Evolutionary conservation across 2,888 invertebrate genomes (phyloP).

Genomic region (Hirtodrosophila confusa): DNA sequence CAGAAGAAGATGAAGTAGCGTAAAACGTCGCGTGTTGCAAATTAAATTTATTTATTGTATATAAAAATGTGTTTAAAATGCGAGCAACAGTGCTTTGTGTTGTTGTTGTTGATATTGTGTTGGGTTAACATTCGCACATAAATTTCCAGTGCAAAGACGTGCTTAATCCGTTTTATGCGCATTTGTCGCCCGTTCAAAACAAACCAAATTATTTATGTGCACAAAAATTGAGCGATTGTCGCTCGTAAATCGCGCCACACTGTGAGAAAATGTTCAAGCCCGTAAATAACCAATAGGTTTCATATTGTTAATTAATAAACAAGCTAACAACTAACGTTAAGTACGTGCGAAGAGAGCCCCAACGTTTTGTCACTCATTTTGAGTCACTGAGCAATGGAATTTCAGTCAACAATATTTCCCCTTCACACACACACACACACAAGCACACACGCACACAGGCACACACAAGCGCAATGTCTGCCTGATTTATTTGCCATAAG

Average conservation of each 20-base stretch:
- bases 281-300: conserved; percentile 42
- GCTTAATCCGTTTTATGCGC: conserved; percentile 63
- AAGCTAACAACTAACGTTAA: conserved; percentile 40
- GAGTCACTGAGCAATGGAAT: conserved; percentile 39
- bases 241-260: conserved; percentile 57
- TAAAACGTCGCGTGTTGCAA: conserved; percentile 65
- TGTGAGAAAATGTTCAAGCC: conserved; percentile 19
- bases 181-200: conserved; percentile 53
- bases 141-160: conserved; percentile 60
- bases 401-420: conserved; percentile 55
- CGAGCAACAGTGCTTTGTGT: conserved; percentile 38
- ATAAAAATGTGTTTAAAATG: conserved; percentile 47
- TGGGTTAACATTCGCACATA: conserved; percentile 62
- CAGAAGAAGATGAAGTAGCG: conserved; percentile 21
- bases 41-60: conserved; percentile 69
- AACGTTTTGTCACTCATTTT: conserved; percentile 50
- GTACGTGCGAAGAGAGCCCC: conserved; percentile 41
- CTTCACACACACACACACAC: conserved; percentile 45
- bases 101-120: conserved; percentile 9
- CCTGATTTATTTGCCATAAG: conserved; percentile 77
- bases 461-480: conserved; percentile 46
- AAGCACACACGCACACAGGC: conserved; percentile 5
- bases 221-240: conserved; percentile 63
- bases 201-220: conserved; percentile 61
- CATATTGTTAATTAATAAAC: conserved; percentile 45